phyloP scores from a whole-genome alignment of 92 coral and sea anemone species.

The Zoanthus sociatus region DNA sequence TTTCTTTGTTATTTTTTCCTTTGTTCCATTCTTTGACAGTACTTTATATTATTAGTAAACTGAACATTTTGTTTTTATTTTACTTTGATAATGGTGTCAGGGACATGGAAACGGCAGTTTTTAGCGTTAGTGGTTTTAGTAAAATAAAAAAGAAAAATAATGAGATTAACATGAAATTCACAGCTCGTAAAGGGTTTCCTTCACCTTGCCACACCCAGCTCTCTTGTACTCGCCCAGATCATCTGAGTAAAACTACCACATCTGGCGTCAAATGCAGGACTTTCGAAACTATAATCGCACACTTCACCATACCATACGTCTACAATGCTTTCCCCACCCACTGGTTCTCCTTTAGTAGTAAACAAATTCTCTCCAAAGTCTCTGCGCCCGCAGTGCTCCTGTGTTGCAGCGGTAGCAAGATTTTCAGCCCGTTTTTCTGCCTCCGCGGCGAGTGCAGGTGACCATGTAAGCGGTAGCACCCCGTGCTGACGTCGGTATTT shows the following conservation, averaged over 20 bases:
- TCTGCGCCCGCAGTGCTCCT: slow-evolving; percentile 73
- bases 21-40: too few species aligned
- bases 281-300: slow-evolving; percentile 81
- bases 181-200: not conserved
- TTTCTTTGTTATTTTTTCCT: too few species aligned
- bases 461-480: slow-evolving; percentile 80
- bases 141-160: not conserved
- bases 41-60: too few species aligned
- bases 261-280: slow-evolving; percentile 84
- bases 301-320: slow-evolving; percentile 89
- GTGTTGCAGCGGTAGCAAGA: slow-evolving; percentile 65
- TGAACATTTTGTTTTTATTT: too few species aligned
- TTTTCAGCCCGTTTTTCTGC: slow-evolving; percentile 79
- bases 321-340: slow-evolving; percentile 71
- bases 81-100: too few species aligned
- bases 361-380: slow-evolving; percentile 72
- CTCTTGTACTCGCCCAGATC: slow-evolving; percentile 82
- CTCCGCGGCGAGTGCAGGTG: slow-evolving; percentile 75
- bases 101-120: too few species aligned
- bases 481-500: slow-evolving; percentile 87
- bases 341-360: slow-evolving; percentile 61
- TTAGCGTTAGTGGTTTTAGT: too few species aligned
- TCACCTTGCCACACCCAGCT: slow-evolving; percentile 81
- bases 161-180: not conserved
- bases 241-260: slow-evolving; percentile 88